Percentiles rank a stretch among this genome's conserved stretches.
These are phyloP conservation scores for Acestrorhynchus altus DNA, from an alignment of 2,797 vertebrate species.

Conservation along the genomic window DNA sequence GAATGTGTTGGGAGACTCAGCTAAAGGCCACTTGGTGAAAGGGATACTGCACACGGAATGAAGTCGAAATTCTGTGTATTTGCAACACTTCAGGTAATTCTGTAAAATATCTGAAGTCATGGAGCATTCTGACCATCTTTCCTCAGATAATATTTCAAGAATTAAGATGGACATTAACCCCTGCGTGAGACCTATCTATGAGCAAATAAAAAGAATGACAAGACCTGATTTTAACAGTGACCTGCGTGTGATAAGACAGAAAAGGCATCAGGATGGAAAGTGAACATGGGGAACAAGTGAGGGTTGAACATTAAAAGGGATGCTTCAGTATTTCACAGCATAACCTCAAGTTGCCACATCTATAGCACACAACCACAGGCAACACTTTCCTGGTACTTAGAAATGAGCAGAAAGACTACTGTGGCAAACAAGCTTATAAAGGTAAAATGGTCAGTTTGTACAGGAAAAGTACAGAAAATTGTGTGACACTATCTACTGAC, in stretches of 20 bases:
- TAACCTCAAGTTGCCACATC: not conserved
- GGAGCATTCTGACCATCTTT: not conserved
- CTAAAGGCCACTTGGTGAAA: slow-evolving; percentile 29
- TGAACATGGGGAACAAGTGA: not conserved
- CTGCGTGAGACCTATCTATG: not conserved
- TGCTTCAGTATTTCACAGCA: not conserved
- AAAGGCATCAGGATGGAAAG: not conserved
- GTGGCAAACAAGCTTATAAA: not conserved
- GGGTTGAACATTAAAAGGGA: not conserved
- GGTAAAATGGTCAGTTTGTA: no score
- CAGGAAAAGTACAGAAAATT: no score
- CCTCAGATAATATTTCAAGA: not conserved
- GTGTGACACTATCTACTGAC: no score
- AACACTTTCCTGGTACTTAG: no score
- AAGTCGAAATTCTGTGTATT: not conserved
- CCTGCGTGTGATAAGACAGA: not conserved
- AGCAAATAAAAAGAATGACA: not conserved
- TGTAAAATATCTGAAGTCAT: no score
- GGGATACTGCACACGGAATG: not conserved
- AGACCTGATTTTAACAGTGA: not conserved
- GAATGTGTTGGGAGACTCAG: slow-evolving; percentile 18
- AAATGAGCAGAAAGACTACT: not conserved
- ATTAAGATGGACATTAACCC: not conserved
- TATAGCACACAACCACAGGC: not conserved
- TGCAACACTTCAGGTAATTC: not conserved